Evolutionary conservation across 2,888 invertebrate species (phyloP), one percentile per base, ranked within the genome.

Genomic region (Xestia ashworthii): DNA sequence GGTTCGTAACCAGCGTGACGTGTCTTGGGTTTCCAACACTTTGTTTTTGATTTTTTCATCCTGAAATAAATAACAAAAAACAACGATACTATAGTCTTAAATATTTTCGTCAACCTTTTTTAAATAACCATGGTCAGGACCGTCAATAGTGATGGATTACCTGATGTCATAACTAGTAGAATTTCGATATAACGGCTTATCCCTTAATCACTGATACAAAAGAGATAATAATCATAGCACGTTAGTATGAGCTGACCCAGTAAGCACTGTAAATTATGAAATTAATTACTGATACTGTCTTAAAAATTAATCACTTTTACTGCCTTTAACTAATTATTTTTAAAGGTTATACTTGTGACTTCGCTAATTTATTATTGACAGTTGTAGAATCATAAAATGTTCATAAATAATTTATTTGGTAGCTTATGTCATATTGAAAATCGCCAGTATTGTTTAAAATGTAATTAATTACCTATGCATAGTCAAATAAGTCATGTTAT

Each of bases 111-210:
- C 38, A 8, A 8, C 53, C 11, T n/a, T 55, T 41, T 16, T 3
- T 64, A 55, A 14, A 50, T 58, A 22, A 64, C 19, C 12, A 19
- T n/a, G 22, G 71, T 72, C 60, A 68, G 41, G 22, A 50, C 38
- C 3, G 25, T 72, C 25, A 48, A 66, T 62, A 22, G 25, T 14
- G 12, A 25, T 77, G 46, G n/a, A 73, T 25, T 70, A 66, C 41
- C 55, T 46, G n/a, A 78, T 71, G 67, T 79, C 58, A 79, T 68
- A 81, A 46, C 44, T 55, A 71, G 11, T 44, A 25, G 60, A 66
- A 58, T 78, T 69, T 72, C 72, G 64, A 72, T 85, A 86, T 62
- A 53, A 38, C 25, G n/a, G n/a, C 58, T 85, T 85, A 83, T 75
- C 86, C 72, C 38, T 78, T 85, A 86, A 60, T 46, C 38, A 32